Percentiles rank a stretch among this genome's conserved stretches.
These are phyloP conservation scores for Anagrus nilaparvatae DNA, from an alignment of 1,140 invertebrate species.

Conservation along the genomic window DNA sequence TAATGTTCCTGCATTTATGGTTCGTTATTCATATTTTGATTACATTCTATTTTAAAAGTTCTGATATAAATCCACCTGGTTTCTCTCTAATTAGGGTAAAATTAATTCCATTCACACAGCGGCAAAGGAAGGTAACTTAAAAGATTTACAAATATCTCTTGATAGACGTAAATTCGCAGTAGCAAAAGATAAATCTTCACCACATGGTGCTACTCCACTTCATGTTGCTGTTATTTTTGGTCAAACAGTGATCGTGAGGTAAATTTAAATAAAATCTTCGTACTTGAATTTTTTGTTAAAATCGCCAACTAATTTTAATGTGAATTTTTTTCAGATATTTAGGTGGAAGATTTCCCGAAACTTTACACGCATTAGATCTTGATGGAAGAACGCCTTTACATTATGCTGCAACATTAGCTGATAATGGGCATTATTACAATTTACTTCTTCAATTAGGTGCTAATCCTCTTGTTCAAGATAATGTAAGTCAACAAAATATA, in stretches of 20 bases:
- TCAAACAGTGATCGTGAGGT: conserved; percentile 51
- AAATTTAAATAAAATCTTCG: not conserved
- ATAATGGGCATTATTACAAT: conserved; percentile 83
- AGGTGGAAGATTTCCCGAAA: conserved; percentile 70
- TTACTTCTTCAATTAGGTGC: conserved; percentile 74
- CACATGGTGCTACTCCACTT: conserved; percentile 81
- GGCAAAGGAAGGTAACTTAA: conserved; percentile 72
- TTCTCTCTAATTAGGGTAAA: conserved; percentile 58
- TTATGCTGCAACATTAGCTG: conserved; percentile 75
- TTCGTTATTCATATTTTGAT: conserved; percentile 26
- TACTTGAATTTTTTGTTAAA: not conserved
- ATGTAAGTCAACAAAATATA: too few species aligned
- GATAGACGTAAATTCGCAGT: conserved; percentile 86
- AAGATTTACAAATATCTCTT: conserved; percentile 73
- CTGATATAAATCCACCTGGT: not conserved
- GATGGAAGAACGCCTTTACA: conserved; percentile 83
- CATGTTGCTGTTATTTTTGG: conserved; percentile 85
- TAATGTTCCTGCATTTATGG: conserved; percentile 84
- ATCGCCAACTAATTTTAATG: not conserved
- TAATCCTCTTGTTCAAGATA: conserved; percentile 70
- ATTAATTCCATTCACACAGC: conserved; percentile 79
- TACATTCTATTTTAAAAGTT: not conserved
- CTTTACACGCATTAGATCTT: conserved; percentile 60
- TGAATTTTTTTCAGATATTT: conserved; percentile 26
- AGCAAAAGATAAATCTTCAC: conserved; percentile 66